Base-by-base conservation (phyloP, 1,140 invertebrate species). In the Bradysia coprophila region DNA sequence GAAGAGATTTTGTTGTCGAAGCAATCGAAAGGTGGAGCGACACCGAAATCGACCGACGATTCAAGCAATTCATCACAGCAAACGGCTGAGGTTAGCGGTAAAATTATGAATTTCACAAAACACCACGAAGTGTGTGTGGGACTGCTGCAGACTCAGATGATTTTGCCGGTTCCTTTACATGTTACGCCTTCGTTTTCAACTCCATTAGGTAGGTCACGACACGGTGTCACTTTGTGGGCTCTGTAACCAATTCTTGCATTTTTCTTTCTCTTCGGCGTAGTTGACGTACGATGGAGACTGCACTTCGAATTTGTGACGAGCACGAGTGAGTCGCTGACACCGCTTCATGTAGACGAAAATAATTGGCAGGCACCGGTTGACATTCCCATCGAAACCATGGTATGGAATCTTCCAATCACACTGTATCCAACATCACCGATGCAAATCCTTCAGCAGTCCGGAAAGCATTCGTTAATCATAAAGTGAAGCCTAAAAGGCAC, bases 301-400 rank as follows among this genome's bases (percentile, higher is more conserved):
- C 92, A 96, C 64, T 96, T 98, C 66, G 91, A 97, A 61, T 97
- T 98, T 69, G 90, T 95, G 0, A 95, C 88, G 3, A 80, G 75
- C 21, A 68, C 64, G 49, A 68, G 55, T 59, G 52, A 73, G 53
- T 64, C 71, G 32, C 57, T 73, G 46, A 67, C 68, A 40, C 55
- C 55, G 44, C 56, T 50, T 3, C 48, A 24, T 4, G 51, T 49
- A 0, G 63, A 51, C 49, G 66, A 21, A 49, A 68, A 62, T 21
- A 73, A 73, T 42, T 91, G 90, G 78, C 79, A 81, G 51, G 89
- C 84, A 16, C 89, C 91, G 1, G 63, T 76, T 5, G 75, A 75
- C 45, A 62, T 96, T 13, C 78, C 89, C 18, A 91, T 97, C 41
- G 91, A 97, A 64, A 96, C 92, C 9, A 95, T 96, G 89, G 79